Conservation (phyloP, 2,797 vertebrate genomes). For the Sebastes hubbsi region DNA sequence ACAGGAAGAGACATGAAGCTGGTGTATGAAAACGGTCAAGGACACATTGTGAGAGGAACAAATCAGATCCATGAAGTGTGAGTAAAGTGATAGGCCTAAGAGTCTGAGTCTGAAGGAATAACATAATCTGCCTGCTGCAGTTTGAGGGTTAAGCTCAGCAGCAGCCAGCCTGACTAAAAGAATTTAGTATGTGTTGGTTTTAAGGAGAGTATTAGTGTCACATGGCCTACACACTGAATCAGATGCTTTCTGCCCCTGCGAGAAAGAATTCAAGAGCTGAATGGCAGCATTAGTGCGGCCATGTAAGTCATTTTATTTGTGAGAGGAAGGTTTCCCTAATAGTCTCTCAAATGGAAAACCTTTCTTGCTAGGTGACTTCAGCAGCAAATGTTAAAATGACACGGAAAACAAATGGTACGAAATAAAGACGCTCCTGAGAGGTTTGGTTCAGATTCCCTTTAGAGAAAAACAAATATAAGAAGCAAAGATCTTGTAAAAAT, state of each 20-base stretch:
- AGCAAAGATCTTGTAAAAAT: not conserved
- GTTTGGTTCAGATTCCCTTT: not conserved
- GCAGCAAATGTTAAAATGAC: not conserved
- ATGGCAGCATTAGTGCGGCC: conserved; percentile 16
- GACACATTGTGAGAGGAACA: not conserved
- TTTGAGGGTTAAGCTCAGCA: conserved; percentile 5
- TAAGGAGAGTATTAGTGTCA: conserved; percentile 62
- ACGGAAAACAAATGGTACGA: not conserved
- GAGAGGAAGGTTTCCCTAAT: not conserved
- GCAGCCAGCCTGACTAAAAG: conserved; percentile 37
- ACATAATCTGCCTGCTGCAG: not conserved
- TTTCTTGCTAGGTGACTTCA: too few species aligned
- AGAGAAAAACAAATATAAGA: not conserved
- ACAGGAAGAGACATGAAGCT: not conserved
- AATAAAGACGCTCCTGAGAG: not conserved
- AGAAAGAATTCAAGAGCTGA: conserved; percentile 43
- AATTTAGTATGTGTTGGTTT: conserved; percentile 52
- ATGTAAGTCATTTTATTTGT: conserved; percentile 3
- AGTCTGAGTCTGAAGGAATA: not conserved
- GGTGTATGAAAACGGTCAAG: not conserved
- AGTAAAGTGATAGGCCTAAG: not conserved
- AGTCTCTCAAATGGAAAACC: too few species aligned
- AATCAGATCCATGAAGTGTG: not conserved
- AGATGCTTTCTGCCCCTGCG: conserved; percentile 44
- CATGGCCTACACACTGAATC: conserved; percentile 65